phyloP scores from a whole-genome alignment of 1,140 invertebrate genomes.

The Geopemphigus sp. region DNA sequence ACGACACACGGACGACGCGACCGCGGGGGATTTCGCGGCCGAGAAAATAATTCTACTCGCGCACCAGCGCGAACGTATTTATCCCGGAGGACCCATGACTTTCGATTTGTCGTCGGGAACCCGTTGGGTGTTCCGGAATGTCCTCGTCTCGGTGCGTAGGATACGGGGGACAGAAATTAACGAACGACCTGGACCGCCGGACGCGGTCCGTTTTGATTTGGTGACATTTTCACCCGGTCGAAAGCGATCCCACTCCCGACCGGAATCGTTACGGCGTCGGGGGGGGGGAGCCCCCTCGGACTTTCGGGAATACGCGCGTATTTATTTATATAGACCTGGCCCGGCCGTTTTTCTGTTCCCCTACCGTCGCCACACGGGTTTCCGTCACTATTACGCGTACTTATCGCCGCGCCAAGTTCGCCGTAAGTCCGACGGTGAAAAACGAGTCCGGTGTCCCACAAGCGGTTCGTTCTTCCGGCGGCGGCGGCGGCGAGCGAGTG shows the following conservation, averaged over 20 bases:
- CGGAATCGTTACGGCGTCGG: constrained; percentile 25
- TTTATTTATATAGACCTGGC: too few relatives aligned
- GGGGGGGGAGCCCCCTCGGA: too few relatives aligned
- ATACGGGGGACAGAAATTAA: constrained; percentile 35
- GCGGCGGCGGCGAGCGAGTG: too few relatives aligned
- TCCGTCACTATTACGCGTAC: background rate
- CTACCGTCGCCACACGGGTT: background rate
- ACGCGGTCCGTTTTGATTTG: constrained; percentile 35
- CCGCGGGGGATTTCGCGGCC: background rate
- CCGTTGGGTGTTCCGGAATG: too few relatives aligned
- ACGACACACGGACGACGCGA: background rate
- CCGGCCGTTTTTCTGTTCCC: too few relatives aligned
- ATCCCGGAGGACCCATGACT: constrained; percentile 38
- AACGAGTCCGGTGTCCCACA: background rate
- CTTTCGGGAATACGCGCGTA: too few relatives aligned
- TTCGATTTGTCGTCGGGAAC: constrained; percentile 9
- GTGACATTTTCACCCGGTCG: constrained; percentile 3
- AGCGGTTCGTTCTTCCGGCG: too few relatives aligned
- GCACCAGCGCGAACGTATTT: background rate
- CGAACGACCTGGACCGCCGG: background rate
- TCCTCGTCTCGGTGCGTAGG: too few relatives aligned
- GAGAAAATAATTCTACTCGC: background rate
- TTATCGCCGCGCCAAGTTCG: constrained; percentile 1
- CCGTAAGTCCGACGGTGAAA: background rate
- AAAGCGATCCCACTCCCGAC: background rate